Base-by-base conservation (phyloP, 2,113 vertebrate genomes). In the Apaloderma vittatum region DNA sequence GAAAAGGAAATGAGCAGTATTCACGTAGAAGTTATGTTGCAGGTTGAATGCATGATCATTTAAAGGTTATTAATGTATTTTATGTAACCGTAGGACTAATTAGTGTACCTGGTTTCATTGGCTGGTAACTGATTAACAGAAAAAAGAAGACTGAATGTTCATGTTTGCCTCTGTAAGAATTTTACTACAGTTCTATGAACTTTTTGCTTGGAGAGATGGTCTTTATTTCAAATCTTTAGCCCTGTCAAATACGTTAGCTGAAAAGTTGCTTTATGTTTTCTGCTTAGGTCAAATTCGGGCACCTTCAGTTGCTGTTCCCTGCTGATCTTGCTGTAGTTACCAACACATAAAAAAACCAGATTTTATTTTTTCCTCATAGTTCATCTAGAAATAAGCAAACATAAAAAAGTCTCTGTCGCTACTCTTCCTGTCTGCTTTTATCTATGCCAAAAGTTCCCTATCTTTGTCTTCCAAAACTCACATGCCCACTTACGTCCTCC, bases 141-240 rank as follows among this genome's bases (percentile, higher is more conserved):
- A 89, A 71, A 70, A 70, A 95, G 90, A 68, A 18, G 79, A 97
- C 48, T 86, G 73, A 96, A 78, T 97, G 79, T 93, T 95, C 30
- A 15, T 91, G 97, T 97, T 91, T 94, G 90, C 71, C 82, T 97
- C 90, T 76, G 36, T 93, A 81, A 81, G 96, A 61, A 84, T 86
- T 97, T 86, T 76, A 81, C 54, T 75, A 29, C 74, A 71, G 52
- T 86, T 96, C 86, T 91, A 3, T 86, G 96, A 98, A 98, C 95
- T 80, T 96, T 98, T 98, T 98, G 98, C 98, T 98, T 98, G 95
- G 98, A 98, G 98, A 98, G 94, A 98, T 98, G 98, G 98, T 98
- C 97, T 68, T 90, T 92, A 82, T 61, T 93, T 94, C 86, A 77
- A 83, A 29, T 61, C 32, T 80, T 71, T 11, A 70, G n/a, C 17